Base-by-base conservation (phyloP, 1,140 invertebrate genomes). In the Euborellia annulipes region DNA sequence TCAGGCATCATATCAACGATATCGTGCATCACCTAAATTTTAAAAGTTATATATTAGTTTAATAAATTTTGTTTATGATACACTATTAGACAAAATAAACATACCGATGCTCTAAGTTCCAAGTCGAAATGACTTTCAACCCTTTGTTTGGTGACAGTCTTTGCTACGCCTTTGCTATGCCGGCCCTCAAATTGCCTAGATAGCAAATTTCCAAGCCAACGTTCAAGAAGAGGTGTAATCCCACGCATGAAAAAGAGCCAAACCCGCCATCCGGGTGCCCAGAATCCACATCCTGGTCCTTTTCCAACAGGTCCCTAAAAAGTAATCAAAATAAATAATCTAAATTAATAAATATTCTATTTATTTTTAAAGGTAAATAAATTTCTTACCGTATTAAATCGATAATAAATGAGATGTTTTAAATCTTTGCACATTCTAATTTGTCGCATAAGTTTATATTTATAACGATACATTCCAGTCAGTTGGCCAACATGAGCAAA, bases 1-100 rank as follows among this genome's bases (percentile, higher is more conserved):
- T 99, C 95, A 0, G 96, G 96, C 96, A 99, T 99, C 95, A 99
- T 99, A 60, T 99, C 96, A 1, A 99, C 79, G 58, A 99, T 99
- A 60, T 99, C 96, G 66, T 98, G 95, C 96, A 99, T 99, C 13
- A 78, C 73, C 68, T 70, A 50, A 14, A 37, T n/a, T n/a, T n/a
- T n/a, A n/a, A n/a, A 6, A 38, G 14, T 38, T 14, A 38, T 14
- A 16, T 38, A 38, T n/a, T 38, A 16, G 4, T 6, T 38, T 7
- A 7, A 7, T 7, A 38, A 16, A 16, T 6, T 16, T 16, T 6
- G 7, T 4, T 27, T 27, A 11, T 27, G 11, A 27, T 27, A 27
- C n/a, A 41, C 14, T 22, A 41, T 17, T 19, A 37, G 18, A n/a
- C 4, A 14, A n/a, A 13, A 41, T 9, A 41, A 11, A 58, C 53